Conservation (phyloP, 2,888 invertebrate genomes). For the Leptinotarsa juncta region DNA sequence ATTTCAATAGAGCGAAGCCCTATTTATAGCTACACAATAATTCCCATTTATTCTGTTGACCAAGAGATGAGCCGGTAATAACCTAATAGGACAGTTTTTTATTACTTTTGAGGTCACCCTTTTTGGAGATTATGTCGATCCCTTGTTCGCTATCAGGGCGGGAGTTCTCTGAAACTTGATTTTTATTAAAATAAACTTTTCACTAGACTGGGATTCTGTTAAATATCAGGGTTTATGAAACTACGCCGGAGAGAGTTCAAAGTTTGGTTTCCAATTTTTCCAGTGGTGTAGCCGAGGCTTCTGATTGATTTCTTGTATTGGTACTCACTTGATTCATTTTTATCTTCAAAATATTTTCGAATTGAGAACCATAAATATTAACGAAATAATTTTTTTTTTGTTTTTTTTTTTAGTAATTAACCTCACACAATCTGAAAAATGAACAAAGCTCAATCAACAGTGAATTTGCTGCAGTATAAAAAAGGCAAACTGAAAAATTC, state of each 20-base stretch:
- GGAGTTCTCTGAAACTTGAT: neutral
- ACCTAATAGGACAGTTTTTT: neutral
- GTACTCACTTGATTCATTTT: too few species aligned
- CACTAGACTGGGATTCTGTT: slow-evolving; percentile 11
- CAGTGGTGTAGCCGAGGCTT: neutral
- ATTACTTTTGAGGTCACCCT: slow-evolving; percentile 21
- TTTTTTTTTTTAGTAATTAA: too few species aligned
- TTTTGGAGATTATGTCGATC: slow-evolving; percentile 20
- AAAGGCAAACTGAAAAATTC: too few species aligned
- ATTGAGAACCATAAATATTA: too few species aligned
- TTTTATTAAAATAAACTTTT: slow-evolving; percentile 24
- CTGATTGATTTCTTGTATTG: too few species aligned
- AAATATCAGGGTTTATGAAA: slow-evolving; percentile 19
- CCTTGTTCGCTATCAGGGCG: slow-evolving; percentile 1
- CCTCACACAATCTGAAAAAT: too few species aligned
- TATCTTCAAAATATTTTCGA: too few species aligned
- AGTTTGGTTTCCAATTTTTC: neutral
- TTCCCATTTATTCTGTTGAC: neutral
- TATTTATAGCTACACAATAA: neutral
- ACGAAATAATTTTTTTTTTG: too few species aligned
- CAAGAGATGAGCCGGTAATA: neutral
- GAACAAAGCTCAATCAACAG: too few species aligned
- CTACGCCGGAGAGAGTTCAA: neutral
- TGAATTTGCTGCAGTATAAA: too few species aligned
- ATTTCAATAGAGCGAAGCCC: too few species aligned